These are phyloP conservation scores for Tonatia bakeri DNA, from an alignment of 2,113 vertebrate species.

Conservation along the genomic window DNA sequence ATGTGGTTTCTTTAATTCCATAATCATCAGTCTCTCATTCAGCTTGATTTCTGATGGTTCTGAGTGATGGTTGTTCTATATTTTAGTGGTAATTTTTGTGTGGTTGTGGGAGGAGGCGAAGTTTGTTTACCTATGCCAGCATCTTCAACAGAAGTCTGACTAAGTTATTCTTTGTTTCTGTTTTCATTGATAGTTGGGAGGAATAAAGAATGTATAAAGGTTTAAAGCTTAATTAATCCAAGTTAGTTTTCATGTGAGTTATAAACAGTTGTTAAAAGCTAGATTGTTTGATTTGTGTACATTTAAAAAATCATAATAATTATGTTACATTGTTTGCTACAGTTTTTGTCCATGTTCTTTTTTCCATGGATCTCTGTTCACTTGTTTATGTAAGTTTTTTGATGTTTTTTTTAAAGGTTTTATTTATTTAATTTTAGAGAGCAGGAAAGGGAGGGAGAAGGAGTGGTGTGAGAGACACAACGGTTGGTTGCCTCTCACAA, in stretches of 20 bases:
- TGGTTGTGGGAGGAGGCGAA: no score
- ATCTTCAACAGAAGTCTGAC: background rate
- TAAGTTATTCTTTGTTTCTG: background rate
- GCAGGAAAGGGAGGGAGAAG: no score
- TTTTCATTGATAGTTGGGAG: background rate
- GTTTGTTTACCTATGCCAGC: no score
- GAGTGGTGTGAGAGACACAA: no score
- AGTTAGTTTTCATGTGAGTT: background rate
- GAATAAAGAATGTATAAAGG: background rate
- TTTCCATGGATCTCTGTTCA: background rate
- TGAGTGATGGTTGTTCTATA: no score
- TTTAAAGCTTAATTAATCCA: background rate
- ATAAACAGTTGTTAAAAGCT: background rate
- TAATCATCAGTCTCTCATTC: no score
- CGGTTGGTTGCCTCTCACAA: no score
- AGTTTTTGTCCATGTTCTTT: background rate
- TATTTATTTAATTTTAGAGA: no score
- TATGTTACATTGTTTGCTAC: background rate
- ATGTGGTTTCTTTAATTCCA: no score
- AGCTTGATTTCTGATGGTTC: no score
- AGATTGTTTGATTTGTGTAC: background rate
- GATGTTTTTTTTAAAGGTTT: background rate
- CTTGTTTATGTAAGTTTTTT: slow-evolving; percentile 26
- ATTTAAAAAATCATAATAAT: background rate
- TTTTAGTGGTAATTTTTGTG: no score